Evolutionary conservation across 1,140 invertebrate species (phyloP), one percentile per base, ranked within the genome.

Genomic region (Drosophila nigromelanica): DNA sequence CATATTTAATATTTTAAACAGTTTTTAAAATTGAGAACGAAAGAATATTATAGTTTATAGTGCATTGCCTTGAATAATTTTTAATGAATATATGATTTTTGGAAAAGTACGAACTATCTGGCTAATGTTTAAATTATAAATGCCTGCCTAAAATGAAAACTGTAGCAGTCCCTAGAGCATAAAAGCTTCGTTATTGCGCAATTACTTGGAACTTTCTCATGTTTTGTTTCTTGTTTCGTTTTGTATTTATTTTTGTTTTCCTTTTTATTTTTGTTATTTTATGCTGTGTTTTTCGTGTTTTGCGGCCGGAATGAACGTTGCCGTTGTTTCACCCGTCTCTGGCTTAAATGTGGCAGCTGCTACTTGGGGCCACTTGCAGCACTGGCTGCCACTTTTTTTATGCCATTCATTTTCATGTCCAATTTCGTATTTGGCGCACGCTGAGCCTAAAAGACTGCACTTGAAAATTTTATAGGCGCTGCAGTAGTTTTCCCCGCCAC

Each of bases 401-500:
- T 51, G 76, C 76, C 79, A 62, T 77, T 89, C 79, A 89, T 83
- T 89, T 83, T 68, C 83, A 74, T 89, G 83, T 89, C 76, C 85
- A 89, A 89, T 83, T 89, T 83, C 51, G 69, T 66, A 86, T 72
- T 72, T 72, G 69, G 69, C 59, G 64, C 72, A 70, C 60, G 73
- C 63, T 68, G 82, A 63, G 83, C 83, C 83, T 89, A 87, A 89
- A 89, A 89, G 83, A 69, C 62, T 89, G 83, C 83, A 89, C 83
- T 89, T 89, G 83, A 87, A 89, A 89, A 89, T 83, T 89, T 89
- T 80, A 82, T 78, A 77, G 79, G 58, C 60, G 43, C 67, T 75
- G 73, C 76, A 79, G 77, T 70, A 76, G 73, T 79, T 73, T 51
- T 15, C 10, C 5, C 43, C 58, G 50, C 59, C 42, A 14, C 37